A percentile compares a stretch with the other conserved stretches of the same genome.
These are phyloP conservation scores for Shinisaurus crocodilurus DNA, from an alignment of 2,113 vertebrate genomes.

Conservation along the genomic window DNA sequence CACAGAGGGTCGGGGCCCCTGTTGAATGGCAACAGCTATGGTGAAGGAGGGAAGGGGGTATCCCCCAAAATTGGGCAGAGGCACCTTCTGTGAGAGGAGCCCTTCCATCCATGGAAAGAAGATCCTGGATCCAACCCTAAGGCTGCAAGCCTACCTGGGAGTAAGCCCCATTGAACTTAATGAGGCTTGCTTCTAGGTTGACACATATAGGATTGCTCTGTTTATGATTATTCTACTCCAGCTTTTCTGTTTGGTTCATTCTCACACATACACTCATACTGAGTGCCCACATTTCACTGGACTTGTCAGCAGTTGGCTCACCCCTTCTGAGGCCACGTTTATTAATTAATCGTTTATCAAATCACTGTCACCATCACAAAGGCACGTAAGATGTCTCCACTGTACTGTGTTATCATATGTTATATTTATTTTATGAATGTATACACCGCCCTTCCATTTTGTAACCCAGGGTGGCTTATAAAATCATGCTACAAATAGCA, in stretches of 20 bases:
- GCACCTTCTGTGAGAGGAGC: too few species aligned
- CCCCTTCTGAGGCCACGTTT: too few species aligned
- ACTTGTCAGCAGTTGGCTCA: background rate
- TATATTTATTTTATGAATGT: background rate
- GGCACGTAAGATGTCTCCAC: background rate
- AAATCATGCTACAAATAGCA: background rate
- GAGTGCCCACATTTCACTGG: background rate
- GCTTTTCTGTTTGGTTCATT: background rate
- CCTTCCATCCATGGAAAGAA: background rate
- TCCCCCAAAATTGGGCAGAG: background rate
- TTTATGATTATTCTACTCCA: background rate
- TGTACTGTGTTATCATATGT: background rate
- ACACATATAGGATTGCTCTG: background rate
- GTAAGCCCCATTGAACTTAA: background rate
- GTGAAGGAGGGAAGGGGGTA: too few species aligned
- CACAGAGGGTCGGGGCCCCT: too few species aligned
- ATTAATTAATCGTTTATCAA: background rate
- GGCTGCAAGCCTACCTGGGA: background rate
- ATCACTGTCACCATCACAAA: background rate
- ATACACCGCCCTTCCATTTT: background rate
- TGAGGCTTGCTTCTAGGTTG: background rate
- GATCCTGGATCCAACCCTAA: background rate
- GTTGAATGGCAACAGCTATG: too few species aligned
- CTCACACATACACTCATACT: background rate
- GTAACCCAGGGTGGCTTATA: background rate